phyloP scores from a whole-genome alignment of 2,888 invertebrate genomes.

The Diaprepes abbreviatus region DNA sequence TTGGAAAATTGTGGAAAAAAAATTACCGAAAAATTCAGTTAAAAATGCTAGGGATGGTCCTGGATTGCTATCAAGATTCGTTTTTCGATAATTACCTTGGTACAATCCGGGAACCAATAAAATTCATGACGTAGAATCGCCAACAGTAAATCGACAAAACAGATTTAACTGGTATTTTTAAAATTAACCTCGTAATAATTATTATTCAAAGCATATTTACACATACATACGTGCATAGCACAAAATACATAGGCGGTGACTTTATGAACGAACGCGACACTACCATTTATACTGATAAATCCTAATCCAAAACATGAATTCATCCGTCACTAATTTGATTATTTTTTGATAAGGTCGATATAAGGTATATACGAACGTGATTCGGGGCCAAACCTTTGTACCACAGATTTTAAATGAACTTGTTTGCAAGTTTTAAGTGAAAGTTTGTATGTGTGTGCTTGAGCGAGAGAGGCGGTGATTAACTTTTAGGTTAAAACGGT shows the following conservation, averaged over 20 bases:
- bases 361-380: conserved; percentile 12
- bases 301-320: conserved; percentile 1
- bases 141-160: no score
- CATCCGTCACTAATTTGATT: conserved; percentile 13
- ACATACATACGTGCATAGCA: neutral
- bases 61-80: no score
- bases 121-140: no score
- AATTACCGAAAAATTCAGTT: no score
- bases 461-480: neutral
- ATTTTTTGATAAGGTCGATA: conserved; percentile 14
- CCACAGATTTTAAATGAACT: neutral
- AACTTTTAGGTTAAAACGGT: no score
- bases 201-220: neutral
- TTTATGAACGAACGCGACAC: no score
- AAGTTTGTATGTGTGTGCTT: conserved; percentile 2
- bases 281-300: conserved; percentile 1
- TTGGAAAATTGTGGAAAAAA: no score
- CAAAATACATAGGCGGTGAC: neutral
- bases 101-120: no score
- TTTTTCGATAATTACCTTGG: no score
- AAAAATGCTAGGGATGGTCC: no score
- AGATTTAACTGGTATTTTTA: no score
- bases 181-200: neutral
- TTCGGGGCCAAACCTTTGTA: conserved; percentile 14
- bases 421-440: conserved; percentile 7